phyloP scores from a whole-genome alignment of 2,888 invertebrate genomes.

The Eilema caniola region DNA sequence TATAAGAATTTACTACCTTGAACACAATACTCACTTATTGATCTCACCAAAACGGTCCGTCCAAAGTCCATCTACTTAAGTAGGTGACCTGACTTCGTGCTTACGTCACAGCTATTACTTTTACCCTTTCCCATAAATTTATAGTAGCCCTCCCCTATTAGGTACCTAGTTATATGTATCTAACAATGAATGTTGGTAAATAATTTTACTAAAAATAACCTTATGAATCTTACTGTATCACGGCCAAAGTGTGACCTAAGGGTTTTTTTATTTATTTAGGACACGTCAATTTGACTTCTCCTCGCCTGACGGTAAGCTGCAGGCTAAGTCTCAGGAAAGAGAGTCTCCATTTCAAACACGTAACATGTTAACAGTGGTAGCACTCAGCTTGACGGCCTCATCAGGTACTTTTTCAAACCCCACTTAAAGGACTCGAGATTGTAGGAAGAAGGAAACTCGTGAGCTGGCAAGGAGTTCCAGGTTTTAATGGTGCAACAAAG shows the following conservation, averaged over 20 bases:
- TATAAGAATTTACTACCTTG: no score
- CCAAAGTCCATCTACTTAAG: conserved; percentile 18
- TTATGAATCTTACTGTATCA: neutral
- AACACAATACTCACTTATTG: conserved; percentile 6
- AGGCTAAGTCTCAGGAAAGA: no score
- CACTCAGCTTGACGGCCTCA: no score
- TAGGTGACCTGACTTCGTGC: conserved; percentile 27
- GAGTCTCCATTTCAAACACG: no score
- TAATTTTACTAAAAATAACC: neutral
- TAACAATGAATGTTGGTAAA: neutral
- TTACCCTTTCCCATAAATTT: conserved; percentile 38
- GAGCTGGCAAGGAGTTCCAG: no score
- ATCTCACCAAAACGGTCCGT: conserved; percentile 4
- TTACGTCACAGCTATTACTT: conserved; percentile 48
- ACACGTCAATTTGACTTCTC: no score
- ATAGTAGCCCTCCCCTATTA: neutral
- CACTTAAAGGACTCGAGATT: no score
- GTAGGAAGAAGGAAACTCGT: no score
- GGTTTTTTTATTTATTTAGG: neutral
- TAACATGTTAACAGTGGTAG: no score
- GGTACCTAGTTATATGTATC: neutral
- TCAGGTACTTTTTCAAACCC: no score
- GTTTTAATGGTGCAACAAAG: no score
- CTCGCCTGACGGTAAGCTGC: no score
- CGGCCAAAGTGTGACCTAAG: neutral